Conservation (phyloP, 2,113 vertebrate genomes). For the Jaculus jaculus region DNA sequence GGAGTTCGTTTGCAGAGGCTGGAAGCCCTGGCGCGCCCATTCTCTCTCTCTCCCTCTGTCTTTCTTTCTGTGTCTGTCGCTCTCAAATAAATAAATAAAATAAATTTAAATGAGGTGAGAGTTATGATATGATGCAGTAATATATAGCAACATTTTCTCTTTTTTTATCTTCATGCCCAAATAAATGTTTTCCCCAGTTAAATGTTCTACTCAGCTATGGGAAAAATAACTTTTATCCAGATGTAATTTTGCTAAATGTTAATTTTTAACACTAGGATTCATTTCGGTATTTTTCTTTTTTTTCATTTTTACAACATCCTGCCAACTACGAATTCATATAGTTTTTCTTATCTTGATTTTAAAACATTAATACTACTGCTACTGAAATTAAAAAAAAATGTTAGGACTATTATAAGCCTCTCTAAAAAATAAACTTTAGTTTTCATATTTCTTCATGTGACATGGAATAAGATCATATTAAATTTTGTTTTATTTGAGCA, state of each 20-base stretch:
- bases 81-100: too few species aligned
- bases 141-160: conserved; percentile 16
- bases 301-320: conserved; percentile 15
- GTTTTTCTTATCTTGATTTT: conserved; percentile 21
- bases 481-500: not conserved
- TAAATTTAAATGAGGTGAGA: not conserved
- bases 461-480: not conserved
- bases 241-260: conserved; percentile 30
- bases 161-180: not conserved
- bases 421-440: not conserved
- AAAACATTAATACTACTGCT: not conserved
- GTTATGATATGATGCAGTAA: not conserved
- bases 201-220: not conserved
- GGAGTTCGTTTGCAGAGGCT: too few species aligned
- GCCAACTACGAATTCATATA: not conserved
- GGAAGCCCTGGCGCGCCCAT: too few species aligned
- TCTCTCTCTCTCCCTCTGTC: too few species aligned
- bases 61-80: too few species aligned
- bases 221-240: not conserved
- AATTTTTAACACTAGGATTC: conserved; percentile 38
- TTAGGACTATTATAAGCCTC: not conserved
- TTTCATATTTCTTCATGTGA: not conserved
- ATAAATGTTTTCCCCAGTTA: conserved; percentile 10
- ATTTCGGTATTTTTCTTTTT: conserved; percentile 10
- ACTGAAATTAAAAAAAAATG: not conserved